A percentile compares a stretch with the other conserved stretches of the same genome.
These are phyloP conservation scores for Rhodeus uyekii DNA, from an alignment of 2,797 vertebrate genomes.

Conservation along the genomic window DNA sequence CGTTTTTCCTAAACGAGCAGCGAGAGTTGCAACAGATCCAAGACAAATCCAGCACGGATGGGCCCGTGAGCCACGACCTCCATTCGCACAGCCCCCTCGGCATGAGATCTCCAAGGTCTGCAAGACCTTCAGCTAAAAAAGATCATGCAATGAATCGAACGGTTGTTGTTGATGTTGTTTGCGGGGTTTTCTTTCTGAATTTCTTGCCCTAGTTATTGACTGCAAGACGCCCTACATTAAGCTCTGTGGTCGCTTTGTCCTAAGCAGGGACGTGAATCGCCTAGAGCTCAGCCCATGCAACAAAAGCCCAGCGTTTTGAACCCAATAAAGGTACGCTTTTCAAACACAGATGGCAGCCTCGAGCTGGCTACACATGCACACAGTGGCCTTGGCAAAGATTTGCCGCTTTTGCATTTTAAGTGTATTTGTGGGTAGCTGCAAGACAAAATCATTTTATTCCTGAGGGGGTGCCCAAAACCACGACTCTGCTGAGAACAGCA, in stretches of 20 bases:
- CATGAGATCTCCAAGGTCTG: conserved; percentile 8
- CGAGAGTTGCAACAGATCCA: conserved; percentile 42
- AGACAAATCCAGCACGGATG: conserved; percentile 46
- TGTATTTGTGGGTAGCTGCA: conserved; percentile 37
- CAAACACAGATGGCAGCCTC: conserved; percentile 23
- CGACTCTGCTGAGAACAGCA: conserved; percentile 29
- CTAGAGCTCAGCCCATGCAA: conserved; percentile 49
- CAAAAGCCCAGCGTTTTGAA: conserved; percentile 50
- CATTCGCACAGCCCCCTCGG: conserved; percentile 1
- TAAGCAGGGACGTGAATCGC: conserved; percentile 45
- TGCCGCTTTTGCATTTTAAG: conserved; percentile 43
- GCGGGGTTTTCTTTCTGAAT: conserved; percentile 18
- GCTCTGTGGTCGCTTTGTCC: conserved; percentile 50
- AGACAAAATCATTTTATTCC: conserved; percentile 52
- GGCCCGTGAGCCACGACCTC: conserved; percentile 13
- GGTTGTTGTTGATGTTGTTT: conserved; percentile 56
- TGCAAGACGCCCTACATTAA: conserved; percentile 53
- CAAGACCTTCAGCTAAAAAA: conserved; percentile 24
- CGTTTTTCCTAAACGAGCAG: conserved; percentile 47
- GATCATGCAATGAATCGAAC: conserved; percentile 50
- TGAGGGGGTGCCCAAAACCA: conserved; percentile 48
- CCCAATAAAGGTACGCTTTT: conserved; percentile 55
- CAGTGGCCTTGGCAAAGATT: conserved; percentile 35
- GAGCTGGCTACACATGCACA: conserved; percentile 20
- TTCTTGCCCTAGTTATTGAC: conserved; percentile 23